A percentile compares a stretch with the other conserved stretches of the same genome.
Conservation (phyloP, 2,797 vertebrate genomes). For the Hephaestus fuliginosus region DNA sequence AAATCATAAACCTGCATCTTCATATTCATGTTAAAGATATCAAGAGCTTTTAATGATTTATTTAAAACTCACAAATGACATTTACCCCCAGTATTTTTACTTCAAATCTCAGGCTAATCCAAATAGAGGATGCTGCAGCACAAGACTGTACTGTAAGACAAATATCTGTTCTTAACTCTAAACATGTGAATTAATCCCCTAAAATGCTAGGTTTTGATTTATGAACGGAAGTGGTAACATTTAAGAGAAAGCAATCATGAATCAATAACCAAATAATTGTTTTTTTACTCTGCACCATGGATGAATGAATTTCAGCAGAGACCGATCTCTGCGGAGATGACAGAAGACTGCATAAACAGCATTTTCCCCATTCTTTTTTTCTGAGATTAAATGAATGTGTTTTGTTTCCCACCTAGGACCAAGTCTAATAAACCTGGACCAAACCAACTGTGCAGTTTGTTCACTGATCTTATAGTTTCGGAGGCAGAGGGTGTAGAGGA, state of each 20-base stretch:
- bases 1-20: background rate
- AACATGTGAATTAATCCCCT: background rate
- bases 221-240: background rate
- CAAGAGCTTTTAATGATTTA: background rate
- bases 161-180: background rate
- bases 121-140: background rate
- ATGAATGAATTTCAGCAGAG: background rate
- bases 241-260: background rate
- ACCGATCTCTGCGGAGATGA: background rate
- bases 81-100: background rate
- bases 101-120: too few species aligned
- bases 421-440: slow-evolving; percentile 16
- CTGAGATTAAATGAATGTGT: background rate
- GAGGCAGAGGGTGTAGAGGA: slow-evolving; percentile 42
- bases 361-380: background rate
- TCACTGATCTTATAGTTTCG: slow-evolving; percentile 57
- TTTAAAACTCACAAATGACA: slow-evolving; percentile 1
- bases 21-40: background rate
- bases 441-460: slow-evolving; percentile 38
- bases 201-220: background rate
- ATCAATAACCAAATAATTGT: background rate
- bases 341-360: background rate
- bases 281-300: background rate
- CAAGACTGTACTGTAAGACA: background rate
- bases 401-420: background rate